phyloP scores from a whole-genome alignment of 2,888 invertebrate species.

The Hemistola chrysoprasaria region DNA sequence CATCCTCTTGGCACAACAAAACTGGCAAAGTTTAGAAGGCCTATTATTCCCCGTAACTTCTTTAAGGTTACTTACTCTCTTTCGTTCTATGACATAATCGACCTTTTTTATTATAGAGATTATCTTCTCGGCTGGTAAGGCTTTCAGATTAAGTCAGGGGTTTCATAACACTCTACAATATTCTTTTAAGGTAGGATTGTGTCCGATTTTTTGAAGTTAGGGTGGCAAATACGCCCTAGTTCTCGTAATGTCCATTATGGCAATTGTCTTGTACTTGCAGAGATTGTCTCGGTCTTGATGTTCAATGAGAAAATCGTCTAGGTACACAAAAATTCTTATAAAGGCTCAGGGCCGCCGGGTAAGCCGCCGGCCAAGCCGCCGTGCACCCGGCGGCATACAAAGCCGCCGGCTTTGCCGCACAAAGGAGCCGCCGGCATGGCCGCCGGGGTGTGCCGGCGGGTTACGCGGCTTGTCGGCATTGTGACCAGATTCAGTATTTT shows the following conservation, averaged over 20 bases:
- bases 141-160: conserved; percentile 10
- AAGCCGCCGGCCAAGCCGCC: no score
- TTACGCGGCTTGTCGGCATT: conserved; percentile 7
- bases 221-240: conserved; percentile 18
- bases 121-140: background rate
- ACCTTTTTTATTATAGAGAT: background rate
- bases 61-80: background rate
- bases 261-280: no score
- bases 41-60: conserved; percentile 1
- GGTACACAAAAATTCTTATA: conserved; percentile 25
- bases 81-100: background rate
- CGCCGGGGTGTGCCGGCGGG: conserved; percentile 11
- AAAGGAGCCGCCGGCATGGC: no score
- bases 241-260: background rate
- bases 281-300: background rate
- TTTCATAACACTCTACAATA: conserved; percentile 23
- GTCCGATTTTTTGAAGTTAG: conserved; percentile 21
- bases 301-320: conserved; percentile 5
- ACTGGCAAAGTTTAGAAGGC: conserved; percentile 10
- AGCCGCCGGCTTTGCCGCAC: no score
- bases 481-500: no score
- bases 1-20: conserved; percentile 7
- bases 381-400: no score
- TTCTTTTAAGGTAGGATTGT: conserved; percentile 12
- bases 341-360: conserved; percentile 23